Evolutionary conservation across 1,140 invertebrate species (phyloP), one percentile per base, ranked within the genome.

Genomic region (Proales similis): DNA sequence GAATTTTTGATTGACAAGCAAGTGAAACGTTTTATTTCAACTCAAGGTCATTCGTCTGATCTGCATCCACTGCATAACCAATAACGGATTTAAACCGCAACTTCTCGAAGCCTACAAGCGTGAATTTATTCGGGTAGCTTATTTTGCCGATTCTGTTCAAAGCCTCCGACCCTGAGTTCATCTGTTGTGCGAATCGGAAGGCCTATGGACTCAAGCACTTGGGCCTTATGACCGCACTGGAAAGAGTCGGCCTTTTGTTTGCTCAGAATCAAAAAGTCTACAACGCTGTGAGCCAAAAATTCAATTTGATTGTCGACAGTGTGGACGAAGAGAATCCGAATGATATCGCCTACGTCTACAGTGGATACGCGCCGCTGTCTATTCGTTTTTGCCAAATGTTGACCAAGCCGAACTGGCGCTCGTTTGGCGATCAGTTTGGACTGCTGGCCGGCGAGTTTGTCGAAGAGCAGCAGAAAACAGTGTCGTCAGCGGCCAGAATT

Each of bases 311-410:
- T 12, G 49, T 32, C 24, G 62, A 43, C 19, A 63, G 43, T n/a
- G 42, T 48, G 3, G 46, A 39, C 45, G 63, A 66, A 6, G 66
- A 77, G 72, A 79, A 83, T 65, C 87, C 86, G 0, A 86, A 83
- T 66, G 90, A 95, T 70, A 90, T 93, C 47, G 86, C 88, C 64
- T 95, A 92, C 73, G 86, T 95, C 26, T 87, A 89, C 74, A 90
- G 84, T 66, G 70, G 77, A 12, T 97, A 94, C 76, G 90, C 91
- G 0, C 92, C 92, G 0, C 68, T 96, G n/a, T 90, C 86, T 68
- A 84, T 90, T 1, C 81, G 90, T 49, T 78, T 83, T 86, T 68
- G 39, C 47, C 57, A 61, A 42, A 27, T 26, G 20, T 20, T 45
- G 27, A 61, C 84, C 84, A 64, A 70, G 67, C 85, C 85, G 53